Percentiles rank a stretch among this genome's conserved stretches.
Conservation (phyloP, 2,113 vertebrate species). For the Morone saxatilis region DNA sequence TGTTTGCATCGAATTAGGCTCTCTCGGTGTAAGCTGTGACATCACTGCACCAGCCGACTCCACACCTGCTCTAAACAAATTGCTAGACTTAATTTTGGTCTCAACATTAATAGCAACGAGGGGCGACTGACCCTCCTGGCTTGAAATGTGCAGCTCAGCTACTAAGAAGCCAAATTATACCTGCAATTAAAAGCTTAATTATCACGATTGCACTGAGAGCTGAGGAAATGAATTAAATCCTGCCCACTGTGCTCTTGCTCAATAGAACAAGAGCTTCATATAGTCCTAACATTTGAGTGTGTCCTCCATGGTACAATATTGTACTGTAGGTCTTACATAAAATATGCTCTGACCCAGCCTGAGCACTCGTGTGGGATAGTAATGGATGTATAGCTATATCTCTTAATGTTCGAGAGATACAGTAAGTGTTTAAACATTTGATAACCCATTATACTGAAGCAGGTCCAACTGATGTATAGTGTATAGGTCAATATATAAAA, state of each 20-base stretch:
- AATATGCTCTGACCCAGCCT: constrained; percentile 46
- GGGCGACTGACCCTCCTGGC: constrained; percentile 3
- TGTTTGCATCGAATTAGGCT: background rate
- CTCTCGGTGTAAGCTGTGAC: background rate
- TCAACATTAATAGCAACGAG: constrained; percentile 10
- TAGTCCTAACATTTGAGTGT: constrained; percentile 19
- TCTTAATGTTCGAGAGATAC: constrained; percentile 3
- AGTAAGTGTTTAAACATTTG: constrained; percentile 25
- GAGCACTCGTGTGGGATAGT: constrained; percentile 58
- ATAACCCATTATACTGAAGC: background rate
- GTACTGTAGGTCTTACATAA: constrained; percentile 58
- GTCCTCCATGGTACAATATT: constrained; percentile 10
- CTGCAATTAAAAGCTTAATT: constrained; percentile 62
- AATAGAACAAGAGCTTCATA: constrained; percentile 36
- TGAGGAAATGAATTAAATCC: constrained; percentile 43
- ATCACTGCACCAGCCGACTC: background rate
- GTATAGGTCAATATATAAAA: background rate
- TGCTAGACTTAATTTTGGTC: constrained; percentile 18
- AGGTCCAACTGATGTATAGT: background rate
- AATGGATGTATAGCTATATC: constrained; percentile 50
- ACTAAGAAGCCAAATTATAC: constrained; percentile 39
- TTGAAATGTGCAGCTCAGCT: constrained; percentile 30
- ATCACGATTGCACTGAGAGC: constrained; percentile 31
- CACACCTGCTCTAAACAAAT: constrained; percentile 28
- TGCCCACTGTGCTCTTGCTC: constrained; percentile 17